Evolutionary conservation across 2,797 vertebrate species (phyloP).

Genomic region (Sandelia bainsii): DNA sequence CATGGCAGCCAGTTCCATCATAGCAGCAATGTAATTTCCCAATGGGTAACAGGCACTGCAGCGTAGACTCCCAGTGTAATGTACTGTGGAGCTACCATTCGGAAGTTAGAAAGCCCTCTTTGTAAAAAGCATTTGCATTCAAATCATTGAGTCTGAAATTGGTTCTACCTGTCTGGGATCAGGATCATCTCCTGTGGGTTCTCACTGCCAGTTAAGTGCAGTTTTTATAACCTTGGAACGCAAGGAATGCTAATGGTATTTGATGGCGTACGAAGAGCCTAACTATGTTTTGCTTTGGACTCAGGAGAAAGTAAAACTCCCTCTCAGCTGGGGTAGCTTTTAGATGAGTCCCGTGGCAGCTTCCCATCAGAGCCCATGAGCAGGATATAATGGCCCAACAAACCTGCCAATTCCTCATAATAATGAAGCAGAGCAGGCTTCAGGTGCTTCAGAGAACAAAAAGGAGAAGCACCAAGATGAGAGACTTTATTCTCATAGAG

Average conservation of each 20-base stretch:
- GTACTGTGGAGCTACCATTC: constrained; percentile 70
- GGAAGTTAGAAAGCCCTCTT: constrained; percentile 70
- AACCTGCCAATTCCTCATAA: constrained; percentile 44
- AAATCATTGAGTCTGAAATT: constrained; percentile 86
- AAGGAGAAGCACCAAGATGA: constrained; percentile 23
- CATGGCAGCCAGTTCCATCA: constrained; percentile 80
- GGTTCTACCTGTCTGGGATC: constrained; percentile 83
- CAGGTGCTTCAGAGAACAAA: constrained; percentile 19
- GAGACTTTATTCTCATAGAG: constrained; percentile 31
- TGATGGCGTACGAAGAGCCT: constrained; percentile 63
- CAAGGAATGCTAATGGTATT: constrained; percentile 77
- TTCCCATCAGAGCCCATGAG: constrained; percentile 59
- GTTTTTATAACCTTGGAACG: constrained; percentile 75
- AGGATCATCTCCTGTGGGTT: constrained; percentile 80
- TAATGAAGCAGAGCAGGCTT: constrained; percentile 45
- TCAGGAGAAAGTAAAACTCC: constrained; percentile 33
- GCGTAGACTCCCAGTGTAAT: constrained; percentile 74
- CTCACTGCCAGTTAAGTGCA: constrained; percentile 69
- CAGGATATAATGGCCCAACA: constrained; percentile 44
- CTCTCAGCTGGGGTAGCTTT: constrained; percentile 34
- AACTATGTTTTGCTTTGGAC: constrained; percentile 58
- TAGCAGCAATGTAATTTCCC: constrained; percentile 80
- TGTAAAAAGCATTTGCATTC: constrained; percentile 84
- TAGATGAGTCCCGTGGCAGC: constrained; percentile 48
- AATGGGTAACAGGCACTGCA: constrained; percentile 67